Conservation (phyloP, 2,113 vertebrate species). For the Probosciger aterrimus region DNA sequence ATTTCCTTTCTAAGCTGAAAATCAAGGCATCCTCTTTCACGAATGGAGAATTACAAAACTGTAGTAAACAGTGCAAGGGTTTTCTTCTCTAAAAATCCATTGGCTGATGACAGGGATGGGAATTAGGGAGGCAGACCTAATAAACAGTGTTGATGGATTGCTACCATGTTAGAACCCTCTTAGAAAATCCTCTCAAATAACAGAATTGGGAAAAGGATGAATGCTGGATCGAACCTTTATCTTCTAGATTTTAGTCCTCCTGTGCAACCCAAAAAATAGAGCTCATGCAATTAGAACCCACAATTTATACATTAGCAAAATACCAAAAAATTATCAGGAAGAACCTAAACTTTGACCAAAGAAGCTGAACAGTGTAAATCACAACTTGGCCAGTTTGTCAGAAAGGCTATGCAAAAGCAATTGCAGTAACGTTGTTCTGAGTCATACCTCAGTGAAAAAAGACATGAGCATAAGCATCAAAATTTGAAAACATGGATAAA, state of each 20-base stretch:
- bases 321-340: neutral
- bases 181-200: neutral
- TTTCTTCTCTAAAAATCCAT: neutral
- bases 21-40: neutral
- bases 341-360: neutral
- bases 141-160: neutral
- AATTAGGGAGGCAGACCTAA: rapidly evolving
- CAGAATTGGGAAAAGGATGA: neutral
- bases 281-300: neutral
- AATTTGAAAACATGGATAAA: neutral
- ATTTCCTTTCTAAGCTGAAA: neutral
- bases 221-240: neutral
- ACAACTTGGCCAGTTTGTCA: neutral
- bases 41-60: neutral
- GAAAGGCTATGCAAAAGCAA: neutral
- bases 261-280: neutral
- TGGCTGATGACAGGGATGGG: neutral
- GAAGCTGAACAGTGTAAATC: neutral
- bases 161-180: neutral
- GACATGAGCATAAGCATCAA: neutral
- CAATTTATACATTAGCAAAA: neutral
- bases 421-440: neutral
- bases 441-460: neutral
- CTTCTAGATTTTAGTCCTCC: neutral
- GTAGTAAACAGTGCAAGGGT: neutral